Conservation (phyloP, 1,140 invertebrate species). For the Drosophila ercepeae region DNA sequence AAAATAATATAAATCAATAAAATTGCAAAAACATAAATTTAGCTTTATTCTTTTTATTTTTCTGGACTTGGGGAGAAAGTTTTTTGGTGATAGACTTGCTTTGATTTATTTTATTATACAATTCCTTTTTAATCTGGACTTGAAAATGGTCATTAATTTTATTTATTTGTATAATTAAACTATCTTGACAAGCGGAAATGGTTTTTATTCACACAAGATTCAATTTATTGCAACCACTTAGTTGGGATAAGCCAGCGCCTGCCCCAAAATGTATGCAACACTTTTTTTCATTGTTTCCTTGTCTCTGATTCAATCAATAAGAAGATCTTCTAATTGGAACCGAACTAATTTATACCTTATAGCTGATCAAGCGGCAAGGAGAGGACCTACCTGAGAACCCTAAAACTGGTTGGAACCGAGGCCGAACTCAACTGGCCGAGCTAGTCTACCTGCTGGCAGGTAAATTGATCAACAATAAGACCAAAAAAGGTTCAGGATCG, state of each 20-base stretch:
- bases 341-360: background rate
- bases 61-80: background rate
- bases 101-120: too few species aligned
- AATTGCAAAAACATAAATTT: background rate
- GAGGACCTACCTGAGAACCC: conserved; percentile 30
- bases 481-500: conserved; percentile 48
- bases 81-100: too few species aligned
- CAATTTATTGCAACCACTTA: background rate
- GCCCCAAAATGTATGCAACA: conserved; percentile 38
- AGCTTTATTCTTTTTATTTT: background rate
- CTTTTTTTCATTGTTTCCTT: too few species aligned
- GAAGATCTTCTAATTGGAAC: conserved; percentile 55
- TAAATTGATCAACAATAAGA: conserved; percentile 61
- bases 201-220: background rate
- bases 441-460: conserved; percentile 63
- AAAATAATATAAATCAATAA: conserved; percentile 19
- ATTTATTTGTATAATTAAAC: too few species aligned
- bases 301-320: conserved; percentile 31
- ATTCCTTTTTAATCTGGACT: too few species aligned
- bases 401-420: conserved; percentile 57
- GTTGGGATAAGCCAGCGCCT: conserved; percentile 2
- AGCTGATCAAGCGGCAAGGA: conserved; percentile 17
- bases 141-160: too few species aligned
- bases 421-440: conserved; percentile 26
- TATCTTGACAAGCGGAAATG: background rate